phyloP scores from a whole-genome alignment of 1,140 invertebrate species.

The Drosophila pectinifera region DNA sequence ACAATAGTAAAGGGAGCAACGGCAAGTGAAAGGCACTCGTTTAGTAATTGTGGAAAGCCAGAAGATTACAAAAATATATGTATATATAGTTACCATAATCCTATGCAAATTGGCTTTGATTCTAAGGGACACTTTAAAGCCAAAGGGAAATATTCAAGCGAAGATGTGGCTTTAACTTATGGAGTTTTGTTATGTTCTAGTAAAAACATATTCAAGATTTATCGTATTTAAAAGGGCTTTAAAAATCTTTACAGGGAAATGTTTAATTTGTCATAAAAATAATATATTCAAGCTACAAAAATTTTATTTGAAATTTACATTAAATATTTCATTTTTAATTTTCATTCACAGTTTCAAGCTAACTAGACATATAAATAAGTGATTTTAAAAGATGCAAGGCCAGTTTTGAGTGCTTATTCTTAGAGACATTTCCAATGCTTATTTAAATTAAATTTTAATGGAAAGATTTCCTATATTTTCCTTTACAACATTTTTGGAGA shows the following conservation, averaged over 20 bases:
- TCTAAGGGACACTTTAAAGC: background rate
- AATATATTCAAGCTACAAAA: background rate
- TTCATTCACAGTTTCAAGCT: background rate
- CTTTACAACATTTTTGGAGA: background rate
- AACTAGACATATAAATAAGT: background rate
- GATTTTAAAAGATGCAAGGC: background rate
- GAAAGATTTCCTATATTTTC: too few relatives aligned
- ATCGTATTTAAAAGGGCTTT: too few relatives aligned
- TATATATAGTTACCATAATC: background rate
- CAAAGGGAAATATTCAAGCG: background rate
- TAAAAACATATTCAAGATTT: too few relatives aligned
- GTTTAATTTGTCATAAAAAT: too few relatives aligned
- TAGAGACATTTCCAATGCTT: too few relatives aligned
- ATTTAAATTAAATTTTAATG: too few relatives aligned
- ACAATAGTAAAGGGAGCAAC: constrained; percentile 2
- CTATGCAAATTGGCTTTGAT: background rate
- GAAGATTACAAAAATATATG: constrained; percentile 15
- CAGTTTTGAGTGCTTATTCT: background rate
- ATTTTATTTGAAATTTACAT: background rate
- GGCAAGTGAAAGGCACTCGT: constrained; percentile 30
- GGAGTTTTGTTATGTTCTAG: background rate
- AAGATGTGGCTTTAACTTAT: background rate
- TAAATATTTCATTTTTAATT: background rate
- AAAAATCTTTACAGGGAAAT: too few relatives aligned
- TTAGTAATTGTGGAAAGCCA: constrained; percentile 27